Base-by-base conservation (phyloP, 2,888 invertebrate genomes). In the Eilema sororculum region DNA sequence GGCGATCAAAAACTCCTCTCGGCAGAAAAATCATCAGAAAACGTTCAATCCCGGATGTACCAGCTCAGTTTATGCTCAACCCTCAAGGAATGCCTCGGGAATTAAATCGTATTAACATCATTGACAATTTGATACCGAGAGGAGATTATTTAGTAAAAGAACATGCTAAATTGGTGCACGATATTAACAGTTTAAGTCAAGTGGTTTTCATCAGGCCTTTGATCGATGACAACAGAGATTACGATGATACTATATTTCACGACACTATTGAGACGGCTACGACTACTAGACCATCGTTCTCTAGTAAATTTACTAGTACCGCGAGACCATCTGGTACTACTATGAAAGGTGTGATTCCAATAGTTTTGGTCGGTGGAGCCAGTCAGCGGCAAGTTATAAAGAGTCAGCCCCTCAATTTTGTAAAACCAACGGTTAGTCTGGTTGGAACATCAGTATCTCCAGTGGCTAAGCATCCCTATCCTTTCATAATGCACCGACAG, bases 161-260 rank as follows among this genome's bases (percentile, higher is more conserved):
- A 72, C 95, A 95, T 76, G 95, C 95, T 0, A 94, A 95, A 79
- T 84, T 95, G 28, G 95, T 95, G 9, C 94, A 93, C 73, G 95
- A 95, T 74, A 95, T 95, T 66, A 95, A 95, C 76, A 85, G 95
- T 67, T 80, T 95, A 33, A 88, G 89, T 41, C 94, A 95, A 76
- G 83, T 90, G 3, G 88, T 93, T 33, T 93, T 89, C 68, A 86
- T 93, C 8, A 86, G 91, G 13, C 93, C 94, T 0, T 75, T 92
- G 2, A 77, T 73, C 2, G 93, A 92, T 58, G 92, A 93, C 6
- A 83, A 79, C 65, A 88, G 86, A 71, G 95, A 95, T 77, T 94
- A 95, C 70, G 94, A 95, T 22, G 94, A 94, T 63, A 92, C 94
- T 0, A 90, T 94, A 25, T 93, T 92, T 73, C 89, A 90, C 28